These are phyloP conservation scores for Drosophila tristis DNA, from an alignment of 1,140 invertebrate genomes.

Conservation along the genomic window DNA sequence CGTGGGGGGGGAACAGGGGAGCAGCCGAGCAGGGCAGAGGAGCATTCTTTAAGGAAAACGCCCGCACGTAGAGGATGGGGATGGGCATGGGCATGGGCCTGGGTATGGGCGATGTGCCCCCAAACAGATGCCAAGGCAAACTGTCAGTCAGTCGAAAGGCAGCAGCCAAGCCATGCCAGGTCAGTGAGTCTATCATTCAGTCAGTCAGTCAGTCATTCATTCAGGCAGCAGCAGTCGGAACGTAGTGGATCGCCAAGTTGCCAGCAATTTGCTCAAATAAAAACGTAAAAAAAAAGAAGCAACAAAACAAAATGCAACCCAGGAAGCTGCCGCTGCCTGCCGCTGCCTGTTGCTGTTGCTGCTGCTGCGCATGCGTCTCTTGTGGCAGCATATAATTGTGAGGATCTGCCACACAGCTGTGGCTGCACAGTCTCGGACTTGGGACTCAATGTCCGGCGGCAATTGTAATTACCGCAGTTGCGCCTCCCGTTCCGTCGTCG, in stretches of 20 bases:
- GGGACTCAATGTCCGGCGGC: slow-evolving; percentile 76
- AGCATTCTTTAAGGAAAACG: slow-evolving; percentile 71
- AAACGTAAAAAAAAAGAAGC: slow-evolving; percentile 73
- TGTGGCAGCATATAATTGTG: slow-evolving; percentile 80
- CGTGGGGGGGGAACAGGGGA: slow-evolving; percentile 53
- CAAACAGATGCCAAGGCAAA: slow-evolving; percentile 51
- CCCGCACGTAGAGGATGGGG: slow-evolving; percentile 64
- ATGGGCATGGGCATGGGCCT: slow-evolving; percentile 1
- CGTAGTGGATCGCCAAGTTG: slow-evolving; percentile 59
- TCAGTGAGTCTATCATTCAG: slow-evolving; percentile 81
- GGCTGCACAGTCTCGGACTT: slow-evolving; percentile 42
- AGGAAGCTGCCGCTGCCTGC: slow-evolving; percentile 36
- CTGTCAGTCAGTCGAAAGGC: slow-evolving; percentile 58
- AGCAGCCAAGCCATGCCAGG: slow-evolving; percentile 41
- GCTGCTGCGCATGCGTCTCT: slow-evolving; percentile 68
- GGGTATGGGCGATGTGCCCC: slow-evolving; percentile 14
- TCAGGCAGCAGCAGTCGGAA: slow-evolving; percentile 36
- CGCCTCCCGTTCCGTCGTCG: slow-evolving; percentile 71
- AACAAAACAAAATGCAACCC: slow-evolving; percentile 63
- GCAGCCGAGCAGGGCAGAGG: slow-evolving; percentile 46
- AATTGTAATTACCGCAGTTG: slow-evolving; percentile 83
- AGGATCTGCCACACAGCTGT: slow-evolving; percentile 65
- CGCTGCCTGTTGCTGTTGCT: slow-evolving; percentile 1
- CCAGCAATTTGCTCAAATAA: slow-evolving; percentile 81
- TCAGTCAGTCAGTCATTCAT: slow-evolving; percentile 74